Conservation (phyloP, 2,113 vertebrate species). For the Beaufortia kweichowensis region DNA sequence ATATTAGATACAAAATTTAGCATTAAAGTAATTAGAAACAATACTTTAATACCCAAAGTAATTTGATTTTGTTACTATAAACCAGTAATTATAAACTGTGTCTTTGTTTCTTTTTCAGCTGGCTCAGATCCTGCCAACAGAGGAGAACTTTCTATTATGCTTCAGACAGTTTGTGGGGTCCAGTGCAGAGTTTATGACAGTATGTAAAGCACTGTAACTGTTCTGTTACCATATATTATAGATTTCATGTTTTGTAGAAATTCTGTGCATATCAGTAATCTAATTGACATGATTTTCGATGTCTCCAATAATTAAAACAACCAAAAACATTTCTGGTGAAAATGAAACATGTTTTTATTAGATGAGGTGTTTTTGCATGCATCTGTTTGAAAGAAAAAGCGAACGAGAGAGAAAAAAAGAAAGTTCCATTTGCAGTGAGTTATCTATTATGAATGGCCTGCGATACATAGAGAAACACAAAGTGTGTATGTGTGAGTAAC, state of each 20-base stretch:
- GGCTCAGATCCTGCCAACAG: constrained; percentile 94
- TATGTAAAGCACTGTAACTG: constrained; percentile 62
- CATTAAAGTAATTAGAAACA: too few species aligned
- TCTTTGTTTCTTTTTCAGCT: constrained; percentile 70
- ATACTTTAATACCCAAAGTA: too few species aligned
- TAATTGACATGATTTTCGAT: background rate
- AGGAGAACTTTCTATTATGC: constrained; percentile 95
- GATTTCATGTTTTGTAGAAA: background rate
- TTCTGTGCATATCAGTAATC: background rate
- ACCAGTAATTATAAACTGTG: background rate
- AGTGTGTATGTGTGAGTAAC: constrained; percentile 45
- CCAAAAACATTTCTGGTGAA: background rate
- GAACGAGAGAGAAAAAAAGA: background rate
- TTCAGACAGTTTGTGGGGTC: constrained; percentile 94
- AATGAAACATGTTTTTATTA: background rate
- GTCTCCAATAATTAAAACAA: background rate
- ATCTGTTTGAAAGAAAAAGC: background rate
- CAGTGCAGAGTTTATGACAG: constrained; percentile 92
- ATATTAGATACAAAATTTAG: too few species aligned
- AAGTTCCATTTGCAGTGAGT: constrained; percentile 68
- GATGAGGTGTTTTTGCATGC: constrained; percentile 36
- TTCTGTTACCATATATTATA: background rate
- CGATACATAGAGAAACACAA: constrained; percentile 58
- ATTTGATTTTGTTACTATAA: background rate
- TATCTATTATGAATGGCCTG: constrained; percentile 74